A percentile compares a stretch with the other conserved stretches of the same genome.
Evolutionary conservation across 2,797 vertebrate species (phyloP).

Genomic region (Mycteria americana): DNA sequence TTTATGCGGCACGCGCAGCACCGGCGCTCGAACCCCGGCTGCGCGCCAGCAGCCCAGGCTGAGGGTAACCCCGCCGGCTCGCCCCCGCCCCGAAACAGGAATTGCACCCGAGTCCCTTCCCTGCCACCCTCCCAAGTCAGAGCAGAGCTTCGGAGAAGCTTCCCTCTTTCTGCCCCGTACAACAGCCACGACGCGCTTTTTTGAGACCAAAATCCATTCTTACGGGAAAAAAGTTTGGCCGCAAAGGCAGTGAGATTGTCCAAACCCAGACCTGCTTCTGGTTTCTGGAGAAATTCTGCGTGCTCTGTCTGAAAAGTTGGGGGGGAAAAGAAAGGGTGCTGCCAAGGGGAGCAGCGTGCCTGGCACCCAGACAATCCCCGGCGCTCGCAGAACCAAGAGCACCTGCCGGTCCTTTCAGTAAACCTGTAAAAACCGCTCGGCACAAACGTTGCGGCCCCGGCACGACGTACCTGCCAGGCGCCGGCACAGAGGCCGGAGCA

Average conservation of each 20-base stretch:
- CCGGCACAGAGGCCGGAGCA: fast-evolving
- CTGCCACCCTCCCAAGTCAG: not conserved
- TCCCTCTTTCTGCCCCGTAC: too few relatives aligned
- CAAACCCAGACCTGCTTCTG: not conserved
- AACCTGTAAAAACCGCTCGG: not conserved
- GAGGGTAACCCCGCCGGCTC: fast-evolving
- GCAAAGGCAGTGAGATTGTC: not conserved
- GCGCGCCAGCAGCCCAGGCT: not conserved
- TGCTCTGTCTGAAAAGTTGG: not conserved
- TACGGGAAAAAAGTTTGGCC: not conserved
- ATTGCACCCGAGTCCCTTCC: not conserved
- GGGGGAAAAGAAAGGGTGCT: not conserved
- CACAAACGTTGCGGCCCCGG: not conserved
- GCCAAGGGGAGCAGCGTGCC: not conserved
- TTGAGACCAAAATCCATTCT: not conserved
- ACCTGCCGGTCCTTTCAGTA: not conserved
- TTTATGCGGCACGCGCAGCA: not conserved
- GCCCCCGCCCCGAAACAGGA: not conserved
- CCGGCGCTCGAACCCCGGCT: fast-evolving
- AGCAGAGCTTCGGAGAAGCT: not conserved
- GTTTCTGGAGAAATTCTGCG: not conserved
- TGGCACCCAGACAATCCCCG: not conserved
- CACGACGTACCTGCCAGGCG: fast-evolving
- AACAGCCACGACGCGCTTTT: fast-evolving
- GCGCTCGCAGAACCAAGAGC: not conserved